Percentiles rank a stretch among this genome's conserved stretches.
Conservation (phyloP, 2,888 invertebrate species). For the Drosophila anceps region DNA sequence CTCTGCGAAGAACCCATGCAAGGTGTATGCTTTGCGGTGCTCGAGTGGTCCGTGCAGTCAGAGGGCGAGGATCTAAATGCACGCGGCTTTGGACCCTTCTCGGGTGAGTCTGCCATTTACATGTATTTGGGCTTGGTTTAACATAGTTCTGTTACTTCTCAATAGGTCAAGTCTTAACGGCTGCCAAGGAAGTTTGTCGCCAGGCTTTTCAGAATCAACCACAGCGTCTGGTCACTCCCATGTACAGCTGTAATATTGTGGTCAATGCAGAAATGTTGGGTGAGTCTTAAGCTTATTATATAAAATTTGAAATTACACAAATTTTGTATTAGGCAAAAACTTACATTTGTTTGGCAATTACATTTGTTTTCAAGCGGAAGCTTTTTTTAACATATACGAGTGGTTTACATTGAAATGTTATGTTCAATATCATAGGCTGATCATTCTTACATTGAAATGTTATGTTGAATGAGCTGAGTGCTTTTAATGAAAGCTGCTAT, state of each 20-base stretch:
- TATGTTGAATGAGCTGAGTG: neutral
- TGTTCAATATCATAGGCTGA: neutral
- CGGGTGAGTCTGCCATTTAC: conserved; percentile 84
- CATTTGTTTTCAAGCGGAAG: neutral
- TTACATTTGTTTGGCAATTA: neutral
- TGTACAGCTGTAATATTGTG: conserved; percentile 94
- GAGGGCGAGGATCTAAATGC: conserved; percentile 84
- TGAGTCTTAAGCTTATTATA: conserved; percentile 86
- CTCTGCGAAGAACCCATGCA: conserved; percentile 98
- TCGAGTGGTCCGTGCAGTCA: conserved; percentile 90
- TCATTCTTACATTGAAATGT: neutral
- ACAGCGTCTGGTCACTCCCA: conserved; percentile 96
- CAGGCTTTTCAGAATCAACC: conserved; percentile 95
- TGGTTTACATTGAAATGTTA: neutral
- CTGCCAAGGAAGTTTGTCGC: conserved; percentile 94
- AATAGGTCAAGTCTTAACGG: conserved; percentile 95
- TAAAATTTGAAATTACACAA: neutral
- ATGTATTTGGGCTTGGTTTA: neutral
- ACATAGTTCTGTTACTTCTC: neutral
- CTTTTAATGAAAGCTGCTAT: neutral
- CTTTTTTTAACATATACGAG: neutral
- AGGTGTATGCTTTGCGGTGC: conserved; percentile 96
- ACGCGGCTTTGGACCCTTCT: conserved; percentile 86
- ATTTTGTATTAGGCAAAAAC: neutral
- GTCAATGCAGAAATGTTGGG: conserved; percentile 95